Base-by-base conservation (phyloP, 2,888 invertebrate genomes). In the Folsomia candida region DNA sequence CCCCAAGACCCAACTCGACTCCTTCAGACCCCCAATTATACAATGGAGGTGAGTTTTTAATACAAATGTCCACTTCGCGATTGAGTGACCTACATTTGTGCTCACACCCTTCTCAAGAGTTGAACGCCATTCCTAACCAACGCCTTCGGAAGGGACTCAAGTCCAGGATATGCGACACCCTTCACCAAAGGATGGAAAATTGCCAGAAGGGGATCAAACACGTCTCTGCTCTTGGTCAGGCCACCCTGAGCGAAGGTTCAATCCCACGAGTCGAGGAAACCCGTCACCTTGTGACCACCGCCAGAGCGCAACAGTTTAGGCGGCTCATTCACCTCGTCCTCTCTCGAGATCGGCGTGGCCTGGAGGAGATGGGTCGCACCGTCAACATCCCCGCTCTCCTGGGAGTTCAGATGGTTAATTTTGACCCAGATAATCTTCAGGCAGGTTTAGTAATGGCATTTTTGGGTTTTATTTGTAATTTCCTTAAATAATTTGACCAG, bases 401-500 rank as follows among this genome's bases (percentile, higher is more conserved):
- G 3, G 63, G 63, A 4, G 27, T 62, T 2, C 26, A 70, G 22
- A 60, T 73, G 67, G 67, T 71, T 24, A 47, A 66, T 6, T 74
- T 74, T 51, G 74, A 74, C 51, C 74, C 74, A 9, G 74, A 74
- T 29, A 74, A 74, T 64, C 65, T 74, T 1, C 74, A 74, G 51
- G 54, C n/a, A 54, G 54, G 54, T n/a, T 22, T 54, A 6, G 22
- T 20, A 14, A 22, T 14, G 54, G n/a, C 20, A 54, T 54, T 22
- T 20, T 6, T 14, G 20, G 4, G 22, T 54, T 20, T 54, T 18
- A 54, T 54, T 54, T 54, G 6, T 54, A 54, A 20, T 20, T n/a
- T n/a, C n/a, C n/a, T n/a, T n/a, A n/a, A n/a, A n/a, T n/a, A n/a
- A n/a, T n/a, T n/a, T n/a, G n/a, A n/a, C n/a, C n/a, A n/a, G 20